phyloP scores from a whole-genome alignment of 2,113 vertebrate genomes.

The Archilochus colubris region DNA sequence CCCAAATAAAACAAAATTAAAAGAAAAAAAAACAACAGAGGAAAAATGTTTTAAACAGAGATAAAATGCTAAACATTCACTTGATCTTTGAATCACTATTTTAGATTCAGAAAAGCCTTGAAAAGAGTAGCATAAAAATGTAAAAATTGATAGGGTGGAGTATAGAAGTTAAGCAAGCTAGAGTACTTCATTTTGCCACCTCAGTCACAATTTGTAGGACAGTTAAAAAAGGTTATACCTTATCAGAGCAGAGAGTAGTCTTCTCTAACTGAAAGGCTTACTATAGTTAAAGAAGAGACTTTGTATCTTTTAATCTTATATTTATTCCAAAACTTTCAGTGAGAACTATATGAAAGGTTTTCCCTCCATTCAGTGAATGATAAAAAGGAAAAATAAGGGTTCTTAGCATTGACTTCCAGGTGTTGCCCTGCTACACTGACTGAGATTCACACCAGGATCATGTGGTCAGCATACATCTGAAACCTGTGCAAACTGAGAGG shows the following conservation, averaged over 20 bases:
- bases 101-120: neutral
- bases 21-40: neutral
- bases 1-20: neutral
- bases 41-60: neutral
- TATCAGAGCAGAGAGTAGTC: neutral
- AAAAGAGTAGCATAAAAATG: neutral
- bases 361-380: neutral
- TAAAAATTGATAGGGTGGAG: neutral
- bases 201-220: neutral
- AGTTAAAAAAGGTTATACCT: neutral
- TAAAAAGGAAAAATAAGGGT: neutral
- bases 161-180: neutral
- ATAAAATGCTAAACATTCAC: constrained; percentile 3
- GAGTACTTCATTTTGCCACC: neutral
- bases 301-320: neutral
- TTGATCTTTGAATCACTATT: neutral
- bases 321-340: neutral
- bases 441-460: neutral
- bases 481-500: neutral
- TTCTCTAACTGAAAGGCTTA: neutral
- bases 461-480: neutral
- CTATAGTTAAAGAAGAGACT: neutral
- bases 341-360: neutral
- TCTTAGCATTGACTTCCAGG: neutral
- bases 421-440: neutral